phyloP scores from a whole-genome alignment of 1,140 invertebrate genomes.

The Hycleus cichorii region DNA sequence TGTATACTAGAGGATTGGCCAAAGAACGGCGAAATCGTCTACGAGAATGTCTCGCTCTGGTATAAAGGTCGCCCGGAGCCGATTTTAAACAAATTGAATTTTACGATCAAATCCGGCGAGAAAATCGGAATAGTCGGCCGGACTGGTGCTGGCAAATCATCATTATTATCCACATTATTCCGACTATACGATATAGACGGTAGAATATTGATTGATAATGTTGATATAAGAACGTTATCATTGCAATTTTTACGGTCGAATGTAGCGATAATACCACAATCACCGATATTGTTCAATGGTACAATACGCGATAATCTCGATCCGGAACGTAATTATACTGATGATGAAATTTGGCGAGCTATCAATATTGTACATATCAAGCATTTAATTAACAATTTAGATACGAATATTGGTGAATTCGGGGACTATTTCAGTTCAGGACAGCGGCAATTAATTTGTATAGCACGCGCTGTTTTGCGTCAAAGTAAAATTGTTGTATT shows the following conservation, averaged over 20 bases:
- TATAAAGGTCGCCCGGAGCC: slow-evolving; percentile 53
- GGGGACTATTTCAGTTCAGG: slow-evolving; percentile 63
- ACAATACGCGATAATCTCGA: slow-evolving; percentile 77
- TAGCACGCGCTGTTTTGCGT: slow-evolving; percentile 63
- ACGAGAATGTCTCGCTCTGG: slow-evolving; percentile 47
- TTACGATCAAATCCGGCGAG: slow-evolving; percentile 59
- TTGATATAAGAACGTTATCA: slow-evolving; percentile 55
- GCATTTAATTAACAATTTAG: slow-evolving; percentile 1
- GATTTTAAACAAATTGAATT: slow-evolving; percentile 52
- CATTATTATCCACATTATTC: slow-evolving; percentile 67
- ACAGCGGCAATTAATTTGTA: slow-evolving; percentile 69
- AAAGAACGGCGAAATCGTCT: slow-evolving; percentile 43
- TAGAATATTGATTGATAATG: slow-evolving; percentile 63
- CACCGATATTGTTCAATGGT: slow-evolving; percentile 73
- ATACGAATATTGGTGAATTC: slow-evolving; percentile 48
- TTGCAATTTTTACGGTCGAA: slow-evolving; percentile 62
- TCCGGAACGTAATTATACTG: slow-evolving; percentile 65
- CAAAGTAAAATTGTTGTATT: slow-evolving; percentile 59
- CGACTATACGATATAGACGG: slow-evolving; percentile 58
- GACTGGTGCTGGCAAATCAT: slow-evolving; percentile 81
- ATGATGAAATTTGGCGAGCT: slow-evolving; percentile 57
- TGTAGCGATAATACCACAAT: slow-evolving; percentile 80
- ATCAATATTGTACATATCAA: slow-evolving; percentile 47
- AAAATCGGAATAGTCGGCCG: slow-evolving; percentile 68
- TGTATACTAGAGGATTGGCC: slow-evolving; percentile 38